These are phyloP conservation scores for Cotesia vestalis DNA, from an alignment of 1,140 invertebrate genomes.

Conservation along the genomic window DNA sequence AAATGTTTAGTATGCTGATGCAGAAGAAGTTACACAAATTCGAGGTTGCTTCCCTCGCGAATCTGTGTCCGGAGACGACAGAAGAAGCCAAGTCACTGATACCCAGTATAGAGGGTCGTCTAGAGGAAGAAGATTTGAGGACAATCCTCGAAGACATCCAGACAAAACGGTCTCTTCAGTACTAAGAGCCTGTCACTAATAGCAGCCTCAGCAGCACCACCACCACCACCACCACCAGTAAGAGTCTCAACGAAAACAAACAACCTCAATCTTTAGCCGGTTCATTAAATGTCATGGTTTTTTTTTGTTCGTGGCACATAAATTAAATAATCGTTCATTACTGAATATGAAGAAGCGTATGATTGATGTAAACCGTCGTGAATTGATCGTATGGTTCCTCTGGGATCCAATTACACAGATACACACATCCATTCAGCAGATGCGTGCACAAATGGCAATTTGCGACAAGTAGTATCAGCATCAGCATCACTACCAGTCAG, in stretches of 20 bases:
- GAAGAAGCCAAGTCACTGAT: conserved; percentile 98
- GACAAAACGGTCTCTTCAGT: conserved; percentile 96
- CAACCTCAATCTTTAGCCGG: too few relatives aligned
- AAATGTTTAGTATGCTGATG: conserved; percentile 80
- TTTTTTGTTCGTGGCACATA: neutral
- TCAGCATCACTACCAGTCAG: too few relatives aligned
- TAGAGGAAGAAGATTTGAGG: conserved; percentile 95
- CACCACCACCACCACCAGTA: too few relatives aligned
- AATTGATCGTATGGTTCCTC: conserved; percentile 10
- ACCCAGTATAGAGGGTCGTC: conserved; percentile 92
- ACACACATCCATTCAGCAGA: too few relatives aligned
- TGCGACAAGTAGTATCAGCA: conserved; percentile 29
- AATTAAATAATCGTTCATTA: conserved; percentile 22
- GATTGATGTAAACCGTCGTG: conserved; percentile 2
- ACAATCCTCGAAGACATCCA: conserved; percentile 97
- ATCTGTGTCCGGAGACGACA: conserved; percentile 96
- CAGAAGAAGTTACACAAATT: conserved; percentile 98
- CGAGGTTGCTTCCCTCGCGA: conserved; percentile 96
- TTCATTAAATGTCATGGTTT: neutral
- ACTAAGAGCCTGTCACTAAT: conserved; percentile 68
- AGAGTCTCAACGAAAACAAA: neutral
- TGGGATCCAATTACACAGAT: conserved; percentile 39
- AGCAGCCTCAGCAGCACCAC: too few relatives aligned
- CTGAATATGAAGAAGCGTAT: neutral
- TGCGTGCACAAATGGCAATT: conserved; percentile 33